Base-by-base conservation (phyloP, 2,888 invertebrate genomes). In the Papilio demoleus region DNA sequence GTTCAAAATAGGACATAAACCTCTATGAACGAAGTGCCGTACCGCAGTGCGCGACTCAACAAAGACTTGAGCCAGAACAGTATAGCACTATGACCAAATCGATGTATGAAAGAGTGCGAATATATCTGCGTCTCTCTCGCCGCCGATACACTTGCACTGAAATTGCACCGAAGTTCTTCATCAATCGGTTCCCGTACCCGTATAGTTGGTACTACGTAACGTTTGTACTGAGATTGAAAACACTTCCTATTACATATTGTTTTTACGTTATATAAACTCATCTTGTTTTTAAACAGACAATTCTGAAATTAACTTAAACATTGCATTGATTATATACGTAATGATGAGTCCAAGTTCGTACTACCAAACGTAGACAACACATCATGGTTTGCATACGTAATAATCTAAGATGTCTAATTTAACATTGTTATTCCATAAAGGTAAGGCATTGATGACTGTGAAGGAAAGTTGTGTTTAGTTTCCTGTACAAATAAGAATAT, bases 81-180 rank as follows among this genome's bases (percentile, higher is more conserved):
- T 34, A 58, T 58, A 17, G 67, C 59, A 24, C 12, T 50, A 40
- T 65, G 64, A 65, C 71, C 70, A 70, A 73, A 74, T 74, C 74
- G 70, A 73, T 73, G 72, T 72, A 42, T 58, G 58, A 72, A 34
- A 31, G 50, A 63, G 14, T 19, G 56, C n/a, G 62, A 56, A 76
- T 50, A 65, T 73, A 40, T 47, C 11, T 61, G 78, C 71, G 63
- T 90, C 85, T 79, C 85, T 53, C 72, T 87, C 84, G 50, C 61
- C 74, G 68, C 76, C 78, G 74, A 92, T 92, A 78, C 92, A 75
- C 72, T 56, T 77, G 92, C 78, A 90, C 92, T 75, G 64, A 79
- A 75, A 83, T 82, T 85, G 91, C 87, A 92, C 92, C 77, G 74
- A 77, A 58, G 60, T 53, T 31, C 59, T 68, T 66, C 71, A 73